phyloP scores from a whole-genome alignment of 2,797 vertebrate genomes.

The Remorina albescens region DNA sequence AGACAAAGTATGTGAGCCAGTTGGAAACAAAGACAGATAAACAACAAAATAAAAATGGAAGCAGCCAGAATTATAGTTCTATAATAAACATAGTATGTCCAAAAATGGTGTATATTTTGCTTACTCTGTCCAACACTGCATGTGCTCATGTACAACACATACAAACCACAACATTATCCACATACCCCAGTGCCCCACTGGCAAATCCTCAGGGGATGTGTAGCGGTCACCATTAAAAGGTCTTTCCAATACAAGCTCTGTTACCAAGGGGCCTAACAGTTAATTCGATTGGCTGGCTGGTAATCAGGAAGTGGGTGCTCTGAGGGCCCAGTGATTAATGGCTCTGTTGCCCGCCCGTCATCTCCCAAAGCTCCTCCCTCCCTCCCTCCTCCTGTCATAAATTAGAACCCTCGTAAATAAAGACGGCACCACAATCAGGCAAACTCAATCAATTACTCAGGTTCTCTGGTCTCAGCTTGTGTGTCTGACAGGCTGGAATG shows the following conservation, averaged over 20 bases:
- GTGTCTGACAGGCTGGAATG: slow-evolving; percentile 84
- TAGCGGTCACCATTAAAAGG: slow-evolving; percentile 97
- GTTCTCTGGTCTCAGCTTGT: slow-evolving; percentile 87
- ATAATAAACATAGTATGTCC: no score
- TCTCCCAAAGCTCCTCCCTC: slow-evolving; percentile 91
- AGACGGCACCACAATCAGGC: slow-evolving; percentile 95
- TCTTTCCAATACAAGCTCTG: slow-evolving; percentile 95
- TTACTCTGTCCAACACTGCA: slow-evolving; percentile 21
- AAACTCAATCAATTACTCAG: slow-evolving; percentile 96
- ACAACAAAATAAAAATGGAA: slow-evolving; percentile 54
- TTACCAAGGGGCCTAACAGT: slow-evolving; percentile 91
- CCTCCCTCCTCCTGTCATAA: slow-evolving; percentile 90
- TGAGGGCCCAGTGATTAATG: slow-evolving; percentile 93
- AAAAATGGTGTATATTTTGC: slow-evolving; percentile 8
- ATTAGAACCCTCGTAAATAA: slow-evolving; percentile 98
- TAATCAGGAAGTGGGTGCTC: slow-evolving; percentile 91
- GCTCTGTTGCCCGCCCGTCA: slow-evolving; percentile 90
- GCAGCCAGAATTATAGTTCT: slow-evolving; percentile 12
- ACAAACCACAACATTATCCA: slow-evolving; percentile 70
- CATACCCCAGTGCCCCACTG: slow-evolving; percentile 77
- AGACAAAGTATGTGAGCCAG: slow-evolving; percentile 49
- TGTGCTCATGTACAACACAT: slow-evolving; percentile 47
- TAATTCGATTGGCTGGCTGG: slow-evolving; percentile 98
- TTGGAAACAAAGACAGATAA: slow-evolving; percentile 58
- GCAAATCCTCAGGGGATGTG: slow-evolving; percentile 88